Conservation (phyloP, 1,140 invertebrate genomes). For the Drosophila athabasca region DNA sequence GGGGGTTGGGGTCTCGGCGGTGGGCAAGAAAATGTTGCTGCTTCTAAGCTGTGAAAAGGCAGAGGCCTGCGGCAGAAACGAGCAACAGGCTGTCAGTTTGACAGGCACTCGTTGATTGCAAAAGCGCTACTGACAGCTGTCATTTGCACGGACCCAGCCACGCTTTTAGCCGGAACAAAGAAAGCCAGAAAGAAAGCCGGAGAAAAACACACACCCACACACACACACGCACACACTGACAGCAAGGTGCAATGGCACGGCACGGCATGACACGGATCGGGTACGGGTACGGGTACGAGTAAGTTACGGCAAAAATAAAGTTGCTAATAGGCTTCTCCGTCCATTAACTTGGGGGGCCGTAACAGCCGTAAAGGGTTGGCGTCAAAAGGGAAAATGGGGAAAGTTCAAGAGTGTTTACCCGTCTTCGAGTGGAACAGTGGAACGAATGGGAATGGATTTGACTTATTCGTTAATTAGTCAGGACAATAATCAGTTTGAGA, state of each 20-base stretch:
- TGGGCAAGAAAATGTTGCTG: constrained; percentile 37
- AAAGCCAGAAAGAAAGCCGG: neutral
- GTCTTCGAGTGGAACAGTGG: neutral
- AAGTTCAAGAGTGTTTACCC: constrained; percentile 18
- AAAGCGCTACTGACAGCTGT: constrained; percentile 76
- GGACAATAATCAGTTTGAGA: no score
- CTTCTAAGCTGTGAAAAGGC: constrained; percentile 17
- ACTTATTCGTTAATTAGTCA: neutral
- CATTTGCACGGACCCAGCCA: constrained; percentile 51
- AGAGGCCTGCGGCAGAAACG: constrained; percentile 25
- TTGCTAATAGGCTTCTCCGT: constrained; percentile 44
- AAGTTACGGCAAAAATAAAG: constrained; percentile 25
- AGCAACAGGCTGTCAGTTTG: constrained; percentile 74
- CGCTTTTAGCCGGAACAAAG: constrained; percentile 31
- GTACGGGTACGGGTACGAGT: neutral
- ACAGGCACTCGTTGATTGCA: constrained; percentile 62
- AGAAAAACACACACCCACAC: neutral
- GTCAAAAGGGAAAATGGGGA: neutral
- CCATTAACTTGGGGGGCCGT: constrained; percentile 25
- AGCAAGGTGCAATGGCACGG: constrained; percentile 41
- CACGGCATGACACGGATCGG: neutral
- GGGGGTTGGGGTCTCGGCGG: neutral
- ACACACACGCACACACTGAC: constrained; percentile 9
- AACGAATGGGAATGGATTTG: neutral
- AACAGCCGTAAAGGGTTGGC: constrained; percentile 21